Percentiles rank a stretch among this genome's conserved stretches.
phyloP scores from a whole-genome alignment of 2,888 invertebrate species.

The Nineta flava region DNA sequence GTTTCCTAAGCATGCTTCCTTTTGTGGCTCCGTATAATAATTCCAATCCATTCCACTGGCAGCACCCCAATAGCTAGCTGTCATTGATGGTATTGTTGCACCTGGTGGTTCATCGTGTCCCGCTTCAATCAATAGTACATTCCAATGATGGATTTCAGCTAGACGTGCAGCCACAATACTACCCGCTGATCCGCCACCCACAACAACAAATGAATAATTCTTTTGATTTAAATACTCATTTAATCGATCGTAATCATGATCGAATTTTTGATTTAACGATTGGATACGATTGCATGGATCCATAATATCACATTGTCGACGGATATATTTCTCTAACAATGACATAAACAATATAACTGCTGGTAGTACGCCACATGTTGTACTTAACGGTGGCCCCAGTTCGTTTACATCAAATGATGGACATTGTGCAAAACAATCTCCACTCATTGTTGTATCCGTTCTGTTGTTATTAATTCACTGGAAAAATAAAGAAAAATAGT shows the following conservation, averaged over 20 bases:
- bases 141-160: constrained; percentile 43
- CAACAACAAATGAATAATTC: constrained; percentile 46
- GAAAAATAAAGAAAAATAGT: too few species aligned
- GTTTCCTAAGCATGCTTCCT: constrained; percentile 37
- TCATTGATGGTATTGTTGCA: constrained; percentile 42
- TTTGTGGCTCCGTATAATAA: constrained; percentile 47
- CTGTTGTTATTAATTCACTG: too few species aligned
- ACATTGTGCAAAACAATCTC: too few species aligned
- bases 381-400: constrained; percentile 39
- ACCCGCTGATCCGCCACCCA: constrained; percentile 51
- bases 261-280: constrained; percentile 13
- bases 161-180: constrained; percentile 44
- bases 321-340: constrained; percentile 42
- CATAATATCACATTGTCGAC: constrained; percentile 36
- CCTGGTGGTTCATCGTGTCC: constrained; percentile 54
- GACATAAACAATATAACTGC: constrained; percentile 44
- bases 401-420: too few species aligned
- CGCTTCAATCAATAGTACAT: constrained; percentile 53
- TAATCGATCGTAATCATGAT: too few species aligned
- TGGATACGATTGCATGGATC: constrained; percentile 42
- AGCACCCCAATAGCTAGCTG: constrained; percentile 43
- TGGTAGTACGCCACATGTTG: constrained; percentile 39
- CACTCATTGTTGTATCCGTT: too few species aligned
- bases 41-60: constrained; percentile 48
- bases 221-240: too few species aligned